A percentile compares a stretch with the other conserved stretches of the same genome.
These are phyloP conservation scores for Drosophila niveifrons DNA, from an alignment of 2,888 invertebrate genomes.

Conservation along the genomic window DNA sequence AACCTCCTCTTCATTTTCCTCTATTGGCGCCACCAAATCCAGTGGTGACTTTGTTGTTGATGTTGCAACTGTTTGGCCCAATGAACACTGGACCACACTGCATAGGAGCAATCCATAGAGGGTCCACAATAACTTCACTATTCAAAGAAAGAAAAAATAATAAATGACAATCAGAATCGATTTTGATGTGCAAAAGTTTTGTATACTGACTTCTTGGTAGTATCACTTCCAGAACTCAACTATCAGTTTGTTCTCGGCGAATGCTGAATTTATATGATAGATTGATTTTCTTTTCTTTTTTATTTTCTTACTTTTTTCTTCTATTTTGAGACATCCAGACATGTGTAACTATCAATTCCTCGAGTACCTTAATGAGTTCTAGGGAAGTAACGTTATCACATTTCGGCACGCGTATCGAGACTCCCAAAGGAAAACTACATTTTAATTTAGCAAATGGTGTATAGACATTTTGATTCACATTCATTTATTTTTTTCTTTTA, in stretches of 20 bases:
- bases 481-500: neutral
- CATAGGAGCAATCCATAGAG: constrained; percentile 35
- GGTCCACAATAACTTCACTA: constrained; percentile 44
- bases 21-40: constrained; percentile 38
- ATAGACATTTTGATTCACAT: constrained; percentile 12
- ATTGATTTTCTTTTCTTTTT: constrained; percentile 19
- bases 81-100: constrained; percentile 15
- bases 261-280: constrained; percentile 59
- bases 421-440: constrained; percentile 48
- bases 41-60: neutral
- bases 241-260: constrained; percentile 12
- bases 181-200: neutral
- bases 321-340: constrained; percentile 20
- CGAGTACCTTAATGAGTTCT: constrained; percentile 54
- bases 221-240: constrained; percentile 36
- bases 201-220: constrained; percentile 57
- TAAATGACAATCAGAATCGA: neutral
- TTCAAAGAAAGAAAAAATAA: neutral
- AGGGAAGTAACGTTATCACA: constrained; percentile 49
- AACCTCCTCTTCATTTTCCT: constrained; percentile 11
- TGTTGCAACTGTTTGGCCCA: neutral
- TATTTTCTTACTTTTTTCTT: constrained; percentile 18
- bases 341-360: constrained; percentile 23
- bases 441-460: constrained; percentile 55
- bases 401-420: constrained; percentile 57